A percentile compares a stretch with the other conserved stretches of the same genome.
Conservation (phyloP, 2,113 vertebrate species). For the Phalacrocorax aristotelis region DNA sequence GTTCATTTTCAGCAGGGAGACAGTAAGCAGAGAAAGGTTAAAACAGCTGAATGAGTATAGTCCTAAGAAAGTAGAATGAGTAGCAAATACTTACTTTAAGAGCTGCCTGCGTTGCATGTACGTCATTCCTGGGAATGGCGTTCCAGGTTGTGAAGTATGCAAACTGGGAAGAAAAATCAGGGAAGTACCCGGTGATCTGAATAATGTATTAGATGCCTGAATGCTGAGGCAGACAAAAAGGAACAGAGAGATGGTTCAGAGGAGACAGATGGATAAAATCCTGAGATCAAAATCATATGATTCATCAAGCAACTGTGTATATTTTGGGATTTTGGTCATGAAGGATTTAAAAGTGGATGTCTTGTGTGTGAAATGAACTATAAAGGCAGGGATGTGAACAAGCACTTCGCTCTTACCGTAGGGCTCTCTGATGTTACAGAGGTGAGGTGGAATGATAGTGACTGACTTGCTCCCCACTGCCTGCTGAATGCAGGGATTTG, state of each 20-base stretch:
- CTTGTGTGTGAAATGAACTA: neutral
- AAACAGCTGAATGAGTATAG: neutral
- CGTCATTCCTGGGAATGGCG: neutral
- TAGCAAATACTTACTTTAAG: neutral
- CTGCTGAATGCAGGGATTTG: fast-evolving
- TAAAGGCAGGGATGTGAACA: neutral
- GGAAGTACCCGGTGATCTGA: slow-evolving; percentile 4
- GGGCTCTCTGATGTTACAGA: neutral
- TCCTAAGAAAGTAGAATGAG: neutral
- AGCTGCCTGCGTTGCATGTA: neutral
- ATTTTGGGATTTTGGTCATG: slow-evolving; percentile 26
- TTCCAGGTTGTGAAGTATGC: neutral
- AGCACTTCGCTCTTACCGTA: neutral
- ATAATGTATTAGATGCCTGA: neutral
- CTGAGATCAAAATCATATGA: neutral
- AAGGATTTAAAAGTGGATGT: neutral
- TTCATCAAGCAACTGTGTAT: neutral
- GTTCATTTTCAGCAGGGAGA: neutral
- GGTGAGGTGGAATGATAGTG: neutral
- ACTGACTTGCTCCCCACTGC: neutral
- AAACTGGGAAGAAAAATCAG: neutral
- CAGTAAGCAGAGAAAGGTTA: neutral
- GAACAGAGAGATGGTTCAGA: neutral
- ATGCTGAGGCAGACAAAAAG: neutral
- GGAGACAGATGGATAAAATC: slow-evolving; percentile 30